Evolutionary conservation across 2,113 vertebrate species (phyloP), one percentile per base, ranked within the genome.

Genomic region (Actenoides hombroni): DNA sequence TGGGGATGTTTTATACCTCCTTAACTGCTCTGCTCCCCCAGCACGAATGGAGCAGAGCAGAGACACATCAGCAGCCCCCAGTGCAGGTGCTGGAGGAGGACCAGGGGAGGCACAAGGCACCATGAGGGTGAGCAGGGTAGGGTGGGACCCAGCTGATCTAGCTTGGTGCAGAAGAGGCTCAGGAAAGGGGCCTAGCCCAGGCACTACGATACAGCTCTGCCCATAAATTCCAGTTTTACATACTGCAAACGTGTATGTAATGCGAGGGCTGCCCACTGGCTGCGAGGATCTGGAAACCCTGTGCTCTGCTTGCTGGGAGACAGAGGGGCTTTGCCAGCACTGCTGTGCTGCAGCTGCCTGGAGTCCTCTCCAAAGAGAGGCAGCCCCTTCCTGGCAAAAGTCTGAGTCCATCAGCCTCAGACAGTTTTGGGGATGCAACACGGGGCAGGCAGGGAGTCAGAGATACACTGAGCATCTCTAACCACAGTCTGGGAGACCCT

Each of bases 181-280:
- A n/a, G 35, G 33, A 16, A 46, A 51, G 5, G 28, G 24, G 24
- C 3, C 25, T 33, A 26, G 4, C 28, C 17, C 57, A 65, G 24
- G 8, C 54, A 29, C 9, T 12, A 6, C 24, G 25, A 7, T n/a
- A 33, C 17, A 33, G 26, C 29, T 40, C 37, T 42, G 37, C 59
- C 24, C 46, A 37, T 53, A 63, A 16, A 5, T 26, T 39, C 35
- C 31, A 67, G 31, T 31, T 46, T n/a, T 53, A 12, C 76, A 25
- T 3, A 8, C 17, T 37, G 28, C 33, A 37, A 9, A 37, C 18
- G 8, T 0, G 1, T 9, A 8, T 0, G 0, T 14, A 40, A 70
- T 0, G 0, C 2, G 5, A 29, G 25, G 48, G 40, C 35, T 40
- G 40, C 20, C 40, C 4, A 3, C n/a, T 33, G 56, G 17, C 48